These are phyloP conservation scores for Helicoverpa armigera DNA, from an alignment of 1,140 invertebrate genomes.

Conservation along the genomic window DNA sequence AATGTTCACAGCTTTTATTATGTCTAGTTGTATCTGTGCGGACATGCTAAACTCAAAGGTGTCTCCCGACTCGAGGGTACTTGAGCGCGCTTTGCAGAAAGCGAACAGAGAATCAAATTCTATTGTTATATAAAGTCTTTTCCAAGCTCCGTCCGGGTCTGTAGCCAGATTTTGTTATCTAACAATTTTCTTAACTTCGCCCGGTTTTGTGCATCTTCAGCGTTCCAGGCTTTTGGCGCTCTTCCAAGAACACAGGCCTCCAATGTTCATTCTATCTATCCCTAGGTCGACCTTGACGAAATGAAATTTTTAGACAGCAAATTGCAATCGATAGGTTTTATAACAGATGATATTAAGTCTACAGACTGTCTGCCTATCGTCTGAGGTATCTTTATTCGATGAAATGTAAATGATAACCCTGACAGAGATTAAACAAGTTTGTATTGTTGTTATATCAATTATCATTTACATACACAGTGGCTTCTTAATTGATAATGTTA, in stretches of 20 bases:
- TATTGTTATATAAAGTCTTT: slow-evolving; percentile 34
- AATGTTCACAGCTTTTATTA: slow-evolving; percentile 8
- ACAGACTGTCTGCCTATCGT: neutral
- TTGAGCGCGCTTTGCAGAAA: slow-evolving; percentile 28
- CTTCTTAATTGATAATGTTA: slow-evolving; percentile 26
- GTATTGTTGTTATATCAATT: slow-evolving; percentile 29
- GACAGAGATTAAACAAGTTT: slow-evolving; percentile 43
- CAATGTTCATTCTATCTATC: slow-evolving; percentile 5
- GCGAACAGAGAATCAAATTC: slow-evolving; percentile 26
- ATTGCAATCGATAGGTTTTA: neutral
- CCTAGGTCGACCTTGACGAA: neutral
- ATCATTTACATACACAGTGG: slow-evolving; percentile 33
- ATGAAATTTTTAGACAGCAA: neutral
- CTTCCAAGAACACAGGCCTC: slow-evolving; percentile 11
- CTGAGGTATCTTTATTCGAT: neutral
- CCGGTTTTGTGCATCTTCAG: slow-evolving; percentile 14
- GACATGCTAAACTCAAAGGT: slow-evolving; percentile 5
- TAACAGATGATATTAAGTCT: neutral
- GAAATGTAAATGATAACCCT: slow-evolving; percentile 10
- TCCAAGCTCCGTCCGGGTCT: neutral
- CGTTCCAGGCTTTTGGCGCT: slow-evolving; percentile 5
- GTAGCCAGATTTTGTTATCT: slow-evolving; percentile 31
- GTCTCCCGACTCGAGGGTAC: slow-evolving; percentile 13
- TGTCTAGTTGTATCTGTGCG: neutral
- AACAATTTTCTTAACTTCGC: slow-evolving; percentile 19